Base-by-base conservation (phyloP, 2,888 invertebrate species). In the Cheilosia scutellata region DNA sequence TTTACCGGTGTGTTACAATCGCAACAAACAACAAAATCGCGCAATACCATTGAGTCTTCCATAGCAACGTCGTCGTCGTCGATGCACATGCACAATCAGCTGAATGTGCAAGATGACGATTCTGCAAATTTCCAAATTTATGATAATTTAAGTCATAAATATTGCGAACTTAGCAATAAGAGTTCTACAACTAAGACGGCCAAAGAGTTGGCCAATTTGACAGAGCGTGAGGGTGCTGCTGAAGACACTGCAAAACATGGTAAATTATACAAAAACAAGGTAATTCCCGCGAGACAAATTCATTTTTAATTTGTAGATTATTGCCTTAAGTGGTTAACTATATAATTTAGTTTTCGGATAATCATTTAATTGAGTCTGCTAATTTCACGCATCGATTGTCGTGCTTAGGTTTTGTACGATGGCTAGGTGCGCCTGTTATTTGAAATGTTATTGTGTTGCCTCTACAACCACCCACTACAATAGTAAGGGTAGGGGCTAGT, bases 121-220 rank as follows among this genome's bases (percentile, higher is more conserved):
- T 51, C 16, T 31, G 49, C 47, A 31, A 66, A 29, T 71, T 72
- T 63, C 37, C 63, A 65, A 44, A 65, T 63, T 65, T 65, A 65
- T 78, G 75, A 79, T 6, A 68, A 74, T 63, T 44, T 78, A 7
- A 58, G 49, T 20, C 49, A 7, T 4, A 49, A 60, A n/a, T 72
- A 42, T 31, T 33, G 44, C 4, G 42, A 72, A 60, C 5, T n/a
- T 4, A 29, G 7, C 53, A 40, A 66, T 42, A 57, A 31, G 11
- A 78, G 25, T 6, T 20, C 47, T 13, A 9, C 20, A 4, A 75
- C 76, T 13, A 90, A 91, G 76, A 88, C 87, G 60, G 88, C 88
- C 55, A 90, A 90, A 77, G 89, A 91, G 76, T 88, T 88, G 76
- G 90, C 89, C 53, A 90, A 91, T 80, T 89, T 89, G 66, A 89